Evolutionary conservation across 2,113 vertebrate genomes (phyloP).

Genomic region (Chauna torquata): DNA sequence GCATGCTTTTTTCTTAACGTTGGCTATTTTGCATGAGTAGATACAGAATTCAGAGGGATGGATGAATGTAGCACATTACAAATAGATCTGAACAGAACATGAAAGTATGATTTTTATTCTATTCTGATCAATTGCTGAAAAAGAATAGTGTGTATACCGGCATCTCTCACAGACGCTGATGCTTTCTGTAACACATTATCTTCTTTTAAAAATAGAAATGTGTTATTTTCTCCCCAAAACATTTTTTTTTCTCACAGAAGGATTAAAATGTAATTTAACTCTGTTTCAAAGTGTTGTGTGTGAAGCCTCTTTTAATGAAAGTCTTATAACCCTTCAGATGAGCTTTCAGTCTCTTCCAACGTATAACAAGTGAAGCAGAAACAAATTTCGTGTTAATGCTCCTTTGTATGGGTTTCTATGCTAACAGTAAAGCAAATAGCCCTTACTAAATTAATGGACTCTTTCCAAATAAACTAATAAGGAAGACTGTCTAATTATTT

Average conservation of each 20-base stretch:
- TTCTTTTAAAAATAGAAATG: neutral
- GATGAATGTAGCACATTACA: conserved; percentile 23
- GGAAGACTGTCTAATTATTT: neutral
- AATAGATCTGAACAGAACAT: conserved; percentile 75
- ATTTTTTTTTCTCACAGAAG: neutral
- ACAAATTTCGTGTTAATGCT: neutral
- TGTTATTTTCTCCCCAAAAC: neutral
- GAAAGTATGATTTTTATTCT: neutral
- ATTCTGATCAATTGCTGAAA: neutral
- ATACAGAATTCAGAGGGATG: conserved; percentile 24
- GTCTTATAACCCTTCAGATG: neutral
- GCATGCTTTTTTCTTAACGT: conserved; percentile 75
- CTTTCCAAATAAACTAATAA: neutral
- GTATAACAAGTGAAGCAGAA: neutral
- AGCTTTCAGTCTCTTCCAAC: neutral
- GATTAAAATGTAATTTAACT: neutral
- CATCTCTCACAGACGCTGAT: neutral
- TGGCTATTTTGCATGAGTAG: conserved; percentile 72
- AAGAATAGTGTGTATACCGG: neutral
- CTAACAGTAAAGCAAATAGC: neutral
- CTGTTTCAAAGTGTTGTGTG: neutral
- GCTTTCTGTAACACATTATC: neutral
- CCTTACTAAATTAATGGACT: neutral
- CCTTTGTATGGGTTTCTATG: neutral
- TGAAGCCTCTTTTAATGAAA: neutral